Conservation (phyloP, 2,888 invertebrate species). For the Microctonus hyperodae region DNA sequence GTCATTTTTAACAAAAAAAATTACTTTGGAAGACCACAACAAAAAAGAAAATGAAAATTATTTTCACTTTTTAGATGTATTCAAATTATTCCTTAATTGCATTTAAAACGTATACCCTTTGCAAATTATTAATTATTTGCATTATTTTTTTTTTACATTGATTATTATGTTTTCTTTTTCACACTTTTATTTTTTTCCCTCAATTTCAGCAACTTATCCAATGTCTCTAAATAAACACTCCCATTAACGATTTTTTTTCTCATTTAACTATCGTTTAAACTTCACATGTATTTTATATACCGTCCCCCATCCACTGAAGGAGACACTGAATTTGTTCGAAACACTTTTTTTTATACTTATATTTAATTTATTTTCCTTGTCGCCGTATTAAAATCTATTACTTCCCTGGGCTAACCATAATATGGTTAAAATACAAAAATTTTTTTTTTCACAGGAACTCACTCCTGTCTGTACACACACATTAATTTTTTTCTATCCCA, state of each 20-base stretch:
- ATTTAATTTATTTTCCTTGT: slow-evolving; percentile 21
- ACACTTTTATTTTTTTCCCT: slow-evolving; percentile 21
- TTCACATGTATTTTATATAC: not conserved
- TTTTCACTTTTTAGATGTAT: slow-evolving; percentile 19
- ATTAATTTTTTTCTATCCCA: slow-evolving; percentile 22
- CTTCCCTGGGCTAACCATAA: slow-evolving; percentile 37
- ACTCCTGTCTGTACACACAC: slow-evolving; percentile 50
- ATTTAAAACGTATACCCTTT: not conserved
- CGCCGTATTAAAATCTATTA: slow-evolving; percentile 33
- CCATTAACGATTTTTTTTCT: slow-evolving; percentile 24
- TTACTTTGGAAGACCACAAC: slow-evolving; percentile 39
- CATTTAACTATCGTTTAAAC: slow-evolving; percentile 5
- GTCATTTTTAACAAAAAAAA: slow-evolving; percentile 20
- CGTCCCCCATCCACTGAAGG: not conserved
- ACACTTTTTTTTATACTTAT: slow-evolving; percentile 18
- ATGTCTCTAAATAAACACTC: slow-evolving; percentile 21
- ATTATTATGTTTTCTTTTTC: slow-evolving; percentile 23
- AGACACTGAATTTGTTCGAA: slow-evolving; percentile 23
- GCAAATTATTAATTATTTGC: slow-evolving; percentile 2
- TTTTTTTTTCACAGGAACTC: slow-evolving; percentile 43
- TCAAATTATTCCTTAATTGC: slow-evolving; percentile 21
- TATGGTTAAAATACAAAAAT: slow-evolving; percentile 39
- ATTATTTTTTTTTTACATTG: slow-evolving; percentile 30
- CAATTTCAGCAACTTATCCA: not conserved
- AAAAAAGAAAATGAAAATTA: slow-evolving; percentile 24